Conservation (phyloP, 2,888 invertebrate species). For the Linnaemya tessellans region DNA sequence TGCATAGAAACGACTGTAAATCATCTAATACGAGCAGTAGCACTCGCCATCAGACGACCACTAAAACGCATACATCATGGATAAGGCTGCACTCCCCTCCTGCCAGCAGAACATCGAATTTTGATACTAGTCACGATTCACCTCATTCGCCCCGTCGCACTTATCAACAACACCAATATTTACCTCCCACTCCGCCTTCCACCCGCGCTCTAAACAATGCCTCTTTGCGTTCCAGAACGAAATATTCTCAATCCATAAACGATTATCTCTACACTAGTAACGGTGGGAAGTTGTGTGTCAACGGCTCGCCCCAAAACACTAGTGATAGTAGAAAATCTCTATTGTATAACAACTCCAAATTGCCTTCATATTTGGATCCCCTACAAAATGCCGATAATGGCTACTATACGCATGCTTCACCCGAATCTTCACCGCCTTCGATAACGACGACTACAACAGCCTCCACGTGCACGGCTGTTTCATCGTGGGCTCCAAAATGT, state of each 20-base stretch:
- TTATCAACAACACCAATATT: constrained; percentile 48
- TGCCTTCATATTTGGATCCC: constrained; percentile 60
- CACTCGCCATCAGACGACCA: constrained; percentile 44
- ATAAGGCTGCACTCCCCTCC: constrained; percentile 71
- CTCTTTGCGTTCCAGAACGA: constrained; percentile 72
- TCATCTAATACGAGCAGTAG: constrained; percentile 22
- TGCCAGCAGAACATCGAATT: constrained; percentile 63
- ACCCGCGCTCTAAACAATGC: constrained; percentile 42
- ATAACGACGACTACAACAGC: constrained; percentile 59
- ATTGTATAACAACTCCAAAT: constrained; percentile 46
- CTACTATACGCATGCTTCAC: constrained; percentile 79
- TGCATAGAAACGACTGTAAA: constrained; percentile 75
- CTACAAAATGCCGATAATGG: constrained; percentile 73
- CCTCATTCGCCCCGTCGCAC: constrained; percentile 67
- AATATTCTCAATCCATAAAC: constrained; percentile 78
- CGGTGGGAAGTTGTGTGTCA: constrained; percentile 67
- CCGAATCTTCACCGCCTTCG: constrained; percentile 79
- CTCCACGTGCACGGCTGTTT: constrained; percentile 86
- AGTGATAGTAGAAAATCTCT: constrained; percentile 69
- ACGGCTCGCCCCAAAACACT: constrained; percentile 65
- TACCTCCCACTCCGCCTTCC: constrained; percentile 56
- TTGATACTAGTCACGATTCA: constrained; percentile 70
- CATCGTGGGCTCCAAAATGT: constrained; percentile 90
- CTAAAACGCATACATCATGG: constrained; percentile 75
- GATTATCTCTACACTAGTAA: constrained; percentile 79